Conservation (phyloP, 2,888 invertebrate species). For the Galerucella pusilla region DNA sequence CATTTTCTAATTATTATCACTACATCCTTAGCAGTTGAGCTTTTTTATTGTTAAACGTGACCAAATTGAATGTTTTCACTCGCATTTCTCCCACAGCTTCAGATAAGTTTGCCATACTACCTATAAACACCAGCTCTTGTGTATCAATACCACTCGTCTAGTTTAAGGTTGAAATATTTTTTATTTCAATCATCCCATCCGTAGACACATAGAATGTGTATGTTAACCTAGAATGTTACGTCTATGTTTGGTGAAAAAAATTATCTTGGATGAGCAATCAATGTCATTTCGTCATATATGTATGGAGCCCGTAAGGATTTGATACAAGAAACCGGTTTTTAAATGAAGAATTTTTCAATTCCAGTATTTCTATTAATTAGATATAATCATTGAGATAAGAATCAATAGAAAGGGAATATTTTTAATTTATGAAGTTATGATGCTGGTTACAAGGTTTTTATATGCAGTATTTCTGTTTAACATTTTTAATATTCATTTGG, state of each 20-base stretch:
- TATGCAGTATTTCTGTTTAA: neutral
- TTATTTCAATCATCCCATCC: too few species aligned
- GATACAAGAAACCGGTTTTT: conserved; percentile 50
- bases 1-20: too few species aligned
- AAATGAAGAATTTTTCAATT: conserved; percentile 34
- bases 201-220: too few species aligned
- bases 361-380: conserved; percentile 39
- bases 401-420: conserved; percentile 12
- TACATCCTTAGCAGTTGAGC: too few species aligned
- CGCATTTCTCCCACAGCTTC: too few species aligned
- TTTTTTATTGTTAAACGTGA: too few species aligned
- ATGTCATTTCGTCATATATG: conserved; percentile 50
- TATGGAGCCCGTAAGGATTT: conserved; percentile 46
- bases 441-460: neutral
- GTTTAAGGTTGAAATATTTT: too few species aligned
- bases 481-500: neutral
- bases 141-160: too few species aligned
- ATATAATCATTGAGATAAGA: conserved; percentile 23
- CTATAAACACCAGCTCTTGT: too few species aligned
- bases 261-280: conserved; percentile 47
- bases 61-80: too few species aligned
- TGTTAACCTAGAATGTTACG: neutral
- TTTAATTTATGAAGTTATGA: neutral
- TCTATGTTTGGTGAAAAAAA: conserved; percentile 12
- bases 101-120: too few species aligned